Conservation (phyloP, 2,888 invertebrate species). For the Meloe dianella region DNA sequence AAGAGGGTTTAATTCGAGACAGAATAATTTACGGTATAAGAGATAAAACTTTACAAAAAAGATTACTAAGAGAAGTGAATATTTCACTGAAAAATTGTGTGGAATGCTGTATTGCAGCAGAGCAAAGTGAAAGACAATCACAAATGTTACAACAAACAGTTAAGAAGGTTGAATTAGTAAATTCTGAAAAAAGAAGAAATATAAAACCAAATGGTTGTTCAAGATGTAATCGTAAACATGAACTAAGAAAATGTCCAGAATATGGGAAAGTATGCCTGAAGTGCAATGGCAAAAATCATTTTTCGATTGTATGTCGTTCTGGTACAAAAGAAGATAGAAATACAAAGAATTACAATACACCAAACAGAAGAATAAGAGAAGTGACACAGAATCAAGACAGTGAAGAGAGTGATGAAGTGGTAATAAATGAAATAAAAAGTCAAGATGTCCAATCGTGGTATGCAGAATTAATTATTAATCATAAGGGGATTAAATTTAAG, state of each 20-base stretch:
- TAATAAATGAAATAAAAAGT: too few relatives aligned
- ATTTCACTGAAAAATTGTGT: constrained; percentile 32
- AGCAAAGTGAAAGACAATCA: constrained; percentile 32
- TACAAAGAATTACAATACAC: too few relatives aligned
- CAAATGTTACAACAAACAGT: constrained; percentile 16
- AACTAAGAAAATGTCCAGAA: constrained; percentile 28
- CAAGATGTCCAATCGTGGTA: too few relatives aligned
- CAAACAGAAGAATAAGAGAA: too few relatives aligned
- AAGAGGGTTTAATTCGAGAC: constrained; percentile 39
- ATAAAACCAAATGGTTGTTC: constrained; percentile 18
- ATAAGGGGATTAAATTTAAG: too few relatives aligned
- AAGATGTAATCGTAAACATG: constrained; percentile 27
- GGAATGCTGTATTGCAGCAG: constrained; percentile 34
- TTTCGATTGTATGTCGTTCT: constrained; percentile 23
- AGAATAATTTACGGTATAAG: constrained; percentile 37
- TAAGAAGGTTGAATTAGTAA: constrained; percentile 8
- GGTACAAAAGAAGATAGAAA: background rate
- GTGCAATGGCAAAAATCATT: constrained; percentile 27
- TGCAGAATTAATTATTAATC: too few relatives aligned
- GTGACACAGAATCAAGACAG: too few relatives aligned
- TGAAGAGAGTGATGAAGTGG: too few relatives aligned
- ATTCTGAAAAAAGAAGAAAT: background rate
- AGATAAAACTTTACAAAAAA: constrained; percentile 34
- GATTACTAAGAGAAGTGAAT: constrained; percentile 37
- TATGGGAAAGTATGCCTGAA: constrained; percentile 27